Evolutionary conservation across 2,888 invertebrate species (phyloP), one percentile per base, ranked within the genome.

Genomic region (Carpatolechia fugitivella): DNA sequence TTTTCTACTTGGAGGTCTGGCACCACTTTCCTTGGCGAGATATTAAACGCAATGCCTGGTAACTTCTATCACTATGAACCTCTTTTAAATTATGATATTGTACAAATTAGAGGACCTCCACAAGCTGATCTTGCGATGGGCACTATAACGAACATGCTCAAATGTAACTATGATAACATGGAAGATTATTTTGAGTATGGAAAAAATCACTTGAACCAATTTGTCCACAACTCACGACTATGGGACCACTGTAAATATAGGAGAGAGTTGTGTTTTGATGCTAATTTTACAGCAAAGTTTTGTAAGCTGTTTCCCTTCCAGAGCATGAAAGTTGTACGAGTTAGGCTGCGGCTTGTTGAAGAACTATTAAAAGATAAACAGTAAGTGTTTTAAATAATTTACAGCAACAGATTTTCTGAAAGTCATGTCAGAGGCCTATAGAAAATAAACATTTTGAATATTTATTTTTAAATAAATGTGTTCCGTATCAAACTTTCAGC

Each of bases 61-160:
- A 97, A 95, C 78, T 97, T 92, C 82, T 97, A 97, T 85, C 97
- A 97, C 78, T 97, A 97, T 76, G 97, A 98, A 81, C 97, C 97
- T 31, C 85, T 97, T 58, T 87, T 97, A 57, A 94, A 95, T 72
- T 95, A 94, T 82, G 95, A 94, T 59, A 96, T 97, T 65, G 91
- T 94, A 62, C 96, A 96, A 89, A 94, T 97, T 56, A 92, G 97
- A 68, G 94, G 94, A 7, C 92, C 94, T 18, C 94, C 95, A 2
- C 84, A 94, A 48, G 92, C 94, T n/a, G 90, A 92, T 38, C 82
- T 91, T 63, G 96, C 95, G 24, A 74, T 96, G 57, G 84, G 84
- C 55, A 93, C 92, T 73, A 86, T 97, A 52, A 94, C 93, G 74
- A 92, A 93, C 62, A 91, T 97, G 74, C 91, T 97, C 61, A 93